These are phyloP conservation scores for Solea solea DNA, from an alignment of 2,113 vertebrate species.

Conservation along the genomic window DNA sequence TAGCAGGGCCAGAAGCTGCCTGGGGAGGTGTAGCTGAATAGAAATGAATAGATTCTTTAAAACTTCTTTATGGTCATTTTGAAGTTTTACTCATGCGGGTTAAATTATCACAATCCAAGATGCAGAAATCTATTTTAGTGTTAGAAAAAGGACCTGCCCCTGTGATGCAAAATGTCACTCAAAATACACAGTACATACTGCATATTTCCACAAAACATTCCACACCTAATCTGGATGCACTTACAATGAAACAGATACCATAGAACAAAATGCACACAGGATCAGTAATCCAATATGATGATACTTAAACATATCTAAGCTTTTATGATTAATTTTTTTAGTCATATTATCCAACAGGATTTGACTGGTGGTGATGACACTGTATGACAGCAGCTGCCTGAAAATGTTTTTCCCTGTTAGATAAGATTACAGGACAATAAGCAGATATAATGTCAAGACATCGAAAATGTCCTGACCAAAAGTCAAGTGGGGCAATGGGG, in stretches of 20 bases:
- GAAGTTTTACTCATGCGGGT: conserved; percentile 70
- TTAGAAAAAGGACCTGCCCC: conserved; percentile 42
- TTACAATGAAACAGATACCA: background rate
- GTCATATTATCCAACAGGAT: too few relatives aligned
- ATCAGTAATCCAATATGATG: too few relatives aligned
- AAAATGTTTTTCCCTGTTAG: too few relatives aligned
- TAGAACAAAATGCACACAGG: too few relatives aligned
- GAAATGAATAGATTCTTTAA: conserved; percentile 57
- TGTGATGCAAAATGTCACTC: conserved; percentile 41
- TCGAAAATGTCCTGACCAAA: background rate
- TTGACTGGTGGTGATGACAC: too few relatives aligned
- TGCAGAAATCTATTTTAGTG: conserved; percentile 26
- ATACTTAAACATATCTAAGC: too few relatives aligned
- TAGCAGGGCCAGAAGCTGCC: conserved; percentile 76
- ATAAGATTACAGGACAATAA: too few relatives aligned
- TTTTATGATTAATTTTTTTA: too few relatives aligned
- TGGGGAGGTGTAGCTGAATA: conserved; percentile 80
- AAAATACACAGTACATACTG: conserved; percentile 32
- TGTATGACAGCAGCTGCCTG: too few relatives aligned
- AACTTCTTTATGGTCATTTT: conserved; percentile 8
- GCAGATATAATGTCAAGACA: background rate
- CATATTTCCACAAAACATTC: conserved; percentile 32
- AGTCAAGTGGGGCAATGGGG: too few relatives aligned
- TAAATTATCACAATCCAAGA: conserved; percentile 57
- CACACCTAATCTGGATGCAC: conserved; percentile 37